Conservation (phyloP, 2,113 vertebrate species). For the Haemorhous mexicanus region DNA sequence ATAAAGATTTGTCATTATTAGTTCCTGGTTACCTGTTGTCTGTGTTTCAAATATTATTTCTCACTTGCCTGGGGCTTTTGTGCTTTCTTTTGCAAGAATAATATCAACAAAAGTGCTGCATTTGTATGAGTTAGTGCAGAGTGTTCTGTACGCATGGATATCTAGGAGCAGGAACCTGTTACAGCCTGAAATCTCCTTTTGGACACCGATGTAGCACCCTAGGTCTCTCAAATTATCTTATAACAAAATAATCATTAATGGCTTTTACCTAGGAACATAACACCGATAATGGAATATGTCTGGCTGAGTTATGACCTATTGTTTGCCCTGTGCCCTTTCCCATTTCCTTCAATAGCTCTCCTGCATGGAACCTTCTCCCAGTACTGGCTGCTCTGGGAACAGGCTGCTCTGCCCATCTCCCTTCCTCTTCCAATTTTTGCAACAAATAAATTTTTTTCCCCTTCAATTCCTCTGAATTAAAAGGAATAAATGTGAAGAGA, state of each 20-base stretch:
- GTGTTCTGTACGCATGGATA: fast-evolving
- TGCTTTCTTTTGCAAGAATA: background rate
- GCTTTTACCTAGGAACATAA: background rate
- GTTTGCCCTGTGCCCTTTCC: background rate
- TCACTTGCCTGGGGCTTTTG: background rate
- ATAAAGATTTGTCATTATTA: background rate
- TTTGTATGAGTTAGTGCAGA: background rate
- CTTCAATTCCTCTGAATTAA: background rate
- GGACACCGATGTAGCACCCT: background rate
- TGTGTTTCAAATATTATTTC: background rate
- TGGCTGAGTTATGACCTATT: background rate
- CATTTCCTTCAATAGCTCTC: background rate
- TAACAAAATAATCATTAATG: background rate
- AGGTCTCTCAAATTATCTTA: background rate
- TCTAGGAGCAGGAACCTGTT: background rate
- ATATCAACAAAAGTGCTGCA: background rate
- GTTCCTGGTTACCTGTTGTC: background rate
- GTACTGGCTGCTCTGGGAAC: background rate
- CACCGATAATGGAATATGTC: background rate
- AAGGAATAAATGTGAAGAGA: background rate
- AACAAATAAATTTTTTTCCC: background rate
- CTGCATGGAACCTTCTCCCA: background rate
- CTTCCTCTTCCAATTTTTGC: background rate
- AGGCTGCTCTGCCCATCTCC: background rate
- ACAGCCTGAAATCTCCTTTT: background rate